Evolutionary conservation across 2,888 invertebrate species (phyloP), one percentile per base, ranked within the genome.

Genomic region (Oxytorus armatus): DNA sequence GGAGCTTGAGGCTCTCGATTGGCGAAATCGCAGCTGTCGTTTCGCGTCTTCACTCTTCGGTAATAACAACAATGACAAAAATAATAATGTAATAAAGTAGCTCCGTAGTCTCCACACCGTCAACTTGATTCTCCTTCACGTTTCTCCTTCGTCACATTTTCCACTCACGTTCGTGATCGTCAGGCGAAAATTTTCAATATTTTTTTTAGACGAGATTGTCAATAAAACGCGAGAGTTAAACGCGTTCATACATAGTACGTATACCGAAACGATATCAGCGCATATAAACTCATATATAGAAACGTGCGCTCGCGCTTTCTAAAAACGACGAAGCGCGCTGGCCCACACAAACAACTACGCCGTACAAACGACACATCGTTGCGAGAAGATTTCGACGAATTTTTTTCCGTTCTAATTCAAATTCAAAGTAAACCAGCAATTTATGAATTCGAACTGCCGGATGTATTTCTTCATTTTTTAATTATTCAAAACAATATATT

Each of bases 21-120:
- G 66, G 68, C 72, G 75, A 75, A 79, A 75, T 79, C 79, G 59
- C 59, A 70, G 42, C 65, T n/a, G 68, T n/a, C 25, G 42, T 29
- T 53, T 49, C 53, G 18, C 39, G n/a, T 65, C 39, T n/a, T 65
- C 69, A 39, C 23, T 59, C 11, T 16, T 51, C 42, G 11, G 47
- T 33, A 51, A 51, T 53, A 39, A 53, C 21, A 16, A 72, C 16
- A 3, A 51, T 68, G 3, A 16, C 16, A 57, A 55, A 18, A 57
- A 69, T 57, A 44, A 69, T 55, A 36, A 66, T 51, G 36, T 23
- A 5, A 47, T 18, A 11, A 69, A 63, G 55, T 53, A 55, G 70
- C 63, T 16, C 36, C 16, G 25, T 51, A 51, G n/a, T 59, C 21
- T 59, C 23, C 7, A 33, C 47, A 47, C 47, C 29, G 5, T 23